These are phyloP conservation scores for Agonopterix subpropinquella DNA, from an alignment of 2,888 invertebrate genomes.

Conservation along the genomic window DNA sequence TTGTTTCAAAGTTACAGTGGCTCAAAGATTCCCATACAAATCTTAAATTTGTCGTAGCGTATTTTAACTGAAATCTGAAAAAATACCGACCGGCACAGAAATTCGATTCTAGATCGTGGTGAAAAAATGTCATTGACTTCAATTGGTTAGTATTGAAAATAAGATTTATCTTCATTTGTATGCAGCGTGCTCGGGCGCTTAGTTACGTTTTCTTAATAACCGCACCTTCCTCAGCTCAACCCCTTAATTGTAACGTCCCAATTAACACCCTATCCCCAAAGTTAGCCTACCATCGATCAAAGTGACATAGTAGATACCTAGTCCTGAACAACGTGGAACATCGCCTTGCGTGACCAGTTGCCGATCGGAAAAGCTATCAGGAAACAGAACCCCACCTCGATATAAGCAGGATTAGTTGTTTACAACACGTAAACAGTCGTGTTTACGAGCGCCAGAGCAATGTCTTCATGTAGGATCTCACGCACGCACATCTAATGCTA, in stretches of 20 bases:
- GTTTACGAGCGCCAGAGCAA: conserved; percentile 24
- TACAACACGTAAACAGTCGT: conserved; percentile 33
- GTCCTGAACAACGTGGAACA: background rate
- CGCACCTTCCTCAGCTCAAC: background rate
- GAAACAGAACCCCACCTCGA: conserved; percentile 24
- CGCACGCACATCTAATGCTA: background rate
- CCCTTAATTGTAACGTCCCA: background rate
- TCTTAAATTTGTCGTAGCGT: no score
- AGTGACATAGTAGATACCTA: conserved; percentile 3
- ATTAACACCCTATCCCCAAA: background rate
- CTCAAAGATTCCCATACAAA: no score
- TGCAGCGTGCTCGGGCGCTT: no score
- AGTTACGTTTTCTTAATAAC: background rate
- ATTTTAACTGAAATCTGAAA: no score
- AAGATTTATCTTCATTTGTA: no score
- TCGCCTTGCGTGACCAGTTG: conserved; percentile 22
- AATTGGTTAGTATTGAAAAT: no score
- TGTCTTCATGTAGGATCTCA: conserved; percentile 18
- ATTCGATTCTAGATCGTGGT: no score
- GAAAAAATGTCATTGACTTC: no score
- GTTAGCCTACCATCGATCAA: conserved; percentile 8
- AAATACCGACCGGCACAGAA: no score
- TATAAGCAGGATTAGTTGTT: conserved; percentile 33
- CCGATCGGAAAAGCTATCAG: conserved; percentile 45
- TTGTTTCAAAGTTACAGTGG: no score